phyloP scores from a whole-genome alignment of 2,888 invertebrate genomes.

The Cosmorhoe ocellata region DNA sequence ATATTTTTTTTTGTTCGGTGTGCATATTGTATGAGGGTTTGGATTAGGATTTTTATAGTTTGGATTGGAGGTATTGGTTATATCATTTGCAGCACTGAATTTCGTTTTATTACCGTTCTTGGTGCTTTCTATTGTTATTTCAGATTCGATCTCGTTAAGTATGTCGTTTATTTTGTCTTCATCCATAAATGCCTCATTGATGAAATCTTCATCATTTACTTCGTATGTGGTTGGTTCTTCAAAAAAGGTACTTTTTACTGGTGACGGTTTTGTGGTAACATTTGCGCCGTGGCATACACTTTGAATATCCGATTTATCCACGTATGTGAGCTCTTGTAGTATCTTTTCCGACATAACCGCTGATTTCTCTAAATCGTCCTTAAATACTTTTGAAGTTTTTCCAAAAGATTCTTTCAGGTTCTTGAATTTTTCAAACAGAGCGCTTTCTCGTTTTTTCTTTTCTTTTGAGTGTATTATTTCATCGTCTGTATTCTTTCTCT shows the following conservation, averaged over 20 bases:
- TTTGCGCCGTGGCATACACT: not conserved
- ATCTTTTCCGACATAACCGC: constrained; percentile 37
- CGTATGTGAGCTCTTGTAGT: constrained; percentile 33
- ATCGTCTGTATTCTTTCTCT: constrained; percentile 50
- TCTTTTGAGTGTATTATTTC: constrained; percentile 54
- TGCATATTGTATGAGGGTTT: not conserved
- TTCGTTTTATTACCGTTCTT: not conserved
- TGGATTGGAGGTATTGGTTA: too few relatives aligned
- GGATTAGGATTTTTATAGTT: not conserved
- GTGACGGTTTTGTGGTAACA: not conserved
- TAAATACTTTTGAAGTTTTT: constrained; percentile 48
- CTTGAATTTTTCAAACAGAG: constrained; percentile 56
- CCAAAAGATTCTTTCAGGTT: constrained; percentile 57
- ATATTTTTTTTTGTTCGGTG: not conserved
- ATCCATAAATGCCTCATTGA: constrained; percentile 45
- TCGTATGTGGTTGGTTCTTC: constrained; percentile 9
- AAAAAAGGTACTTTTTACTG: constrained; percentile 2
- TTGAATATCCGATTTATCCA: constrained; percentile 2
- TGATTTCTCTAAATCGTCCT: constrained; percentile 39
- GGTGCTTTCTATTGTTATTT: constrained; percentile 46
- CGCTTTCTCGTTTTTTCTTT: constrained; percentile 63
- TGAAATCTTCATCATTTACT: constrained; percentile 30
- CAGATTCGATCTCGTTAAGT: constrained; percentile 62
- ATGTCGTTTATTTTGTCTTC: constrained; percentile 55
- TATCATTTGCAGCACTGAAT: not conserved